Evolutionary conservation across 2,113 vertebrate genomes (phyloP), one percentile per base, ranked within the genome.

Genomic region (Zosterops lateralis): DNA sequence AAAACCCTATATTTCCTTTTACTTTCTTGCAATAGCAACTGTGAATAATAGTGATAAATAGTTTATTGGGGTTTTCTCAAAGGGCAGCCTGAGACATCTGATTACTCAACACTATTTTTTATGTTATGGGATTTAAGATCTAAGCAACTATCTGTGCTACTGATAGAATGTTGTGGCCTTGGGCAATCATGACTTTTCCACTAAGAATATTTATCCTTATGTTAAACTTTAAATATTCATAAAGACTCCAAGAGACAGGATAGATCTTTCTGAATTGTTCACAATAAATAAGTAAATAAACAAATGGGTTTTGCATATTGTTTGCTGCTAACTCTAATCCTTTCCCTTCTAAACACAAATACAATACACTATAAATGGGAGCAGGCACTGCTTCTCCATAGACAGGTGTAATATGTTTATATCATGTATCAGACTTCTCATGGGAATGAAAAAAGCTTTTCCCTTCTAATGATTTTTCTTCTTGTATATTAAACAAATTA

Each of bases 211-310:
- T 93, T 84, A 92, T 92, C 25, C 20, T 75, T 89, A 50, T n/a
- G 64, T 80, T 89, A 68, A 76, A 70, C 18, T 84, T 95, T 72
- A 84, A 93, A 93, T 87, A 95, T 89, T 94, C 77, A 93, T 76
- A 64, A 84, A 89, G 60, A 40, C 48, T 68, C 45, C 0, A 1
- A 75, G 77, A 91, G 60, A 71, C 64, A 65, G 54, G 38, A 83
- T 47, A 71, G 74, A 71, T 72, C 28, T 61, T 92, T 89, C 51
- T 72, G 73, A 91, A 95, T n/a, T 62, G 71, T 66, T 85, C 77
- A 57, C 58, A 82, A 84, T 91, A 94, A 95, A 94, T 87, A 96
- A 94, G 44, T 62, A 96, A 95, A 90, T 40, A 92, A 91, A 92
- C 53, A 87, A 95, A 93, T 82, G 48, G 16, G 10, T 0, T 87